These are phyloP conservation scores for Clivina fossor DNA, from an alignment of 2,888 invertebrate species.

Conservation along the genomic window DNA sequence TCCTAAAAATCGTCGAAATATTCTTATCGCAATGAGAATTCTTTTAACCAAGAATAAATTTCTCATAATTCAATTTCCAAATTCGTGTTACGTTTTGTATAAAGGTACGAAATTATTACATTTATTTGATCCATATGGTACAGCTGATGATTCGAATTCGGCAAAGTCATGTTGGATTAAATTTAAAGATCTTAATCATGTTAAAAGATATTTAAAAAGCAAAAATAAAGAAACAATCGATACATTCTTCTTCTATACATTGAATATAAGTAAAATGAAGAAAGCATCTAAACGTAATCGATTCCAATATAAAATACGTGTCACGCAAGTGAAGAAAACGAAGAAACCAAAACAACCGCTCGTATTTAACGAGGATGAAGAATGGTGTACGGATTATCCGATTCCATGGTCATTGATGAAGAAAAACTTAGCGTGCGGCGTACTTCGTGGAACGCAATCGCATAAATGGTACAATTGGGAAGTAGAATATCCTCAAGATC, in stretches of 20 bases:
- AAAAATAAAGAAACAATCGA: slow-evolving; percentile 42
- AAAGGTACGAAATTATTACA: slow-evolving; percentile 60
- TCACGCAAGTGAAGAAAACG: slow-evolving; percentile 51
- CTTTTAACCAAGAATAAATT: slow-evolving; percentile 14
- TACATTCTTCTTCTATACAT: slow-evolving; percentile 59
- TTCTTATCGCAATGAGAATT: background rate
- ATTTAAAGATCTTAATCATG: slow-evolving; percentile 51
- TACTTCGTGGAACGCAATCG: slow-evolving; percentile 41
- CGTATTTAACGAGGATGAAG: slow-evolving; percentile 50
- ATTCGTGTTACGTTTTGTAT: slow-evolving; percentile 60
- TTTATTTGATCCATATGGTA: slow-evolving; percentile 63
- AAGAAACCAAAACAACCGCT: slow-evolving; percentile 53
- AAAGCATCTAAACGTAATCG: slow-evolving; percentile 57
- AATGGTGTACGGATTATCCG: slow-evolving; percentile 49
- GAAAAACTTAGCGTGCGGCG: slow-evolving; percentile 43
- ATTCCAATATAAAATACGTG: slow-evolving; percentile 53
- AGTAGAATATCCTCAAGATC: slow-evolving; percentile 66
- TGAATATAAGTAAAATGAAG: slow-evolving; percentile 60
- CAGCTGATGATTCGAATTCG: background rate
- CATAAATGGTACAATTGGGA: slow-evolving; percentile 67
- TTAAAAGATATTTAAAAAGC: slow-evolving; percentile 50
- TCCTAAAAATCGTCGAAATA: background rate
- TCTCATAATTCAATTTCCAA: slow-evolving; percentile 58
- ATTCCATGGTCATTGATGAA: slow-evolving; percentile 49
- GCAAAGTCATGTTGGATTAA: slow-evolving; percentile 56